Evolutionary conservation across 92 coral and sea anemone species (phyloP).

Genomic region (Epizoanthus scotinus): DNA sequence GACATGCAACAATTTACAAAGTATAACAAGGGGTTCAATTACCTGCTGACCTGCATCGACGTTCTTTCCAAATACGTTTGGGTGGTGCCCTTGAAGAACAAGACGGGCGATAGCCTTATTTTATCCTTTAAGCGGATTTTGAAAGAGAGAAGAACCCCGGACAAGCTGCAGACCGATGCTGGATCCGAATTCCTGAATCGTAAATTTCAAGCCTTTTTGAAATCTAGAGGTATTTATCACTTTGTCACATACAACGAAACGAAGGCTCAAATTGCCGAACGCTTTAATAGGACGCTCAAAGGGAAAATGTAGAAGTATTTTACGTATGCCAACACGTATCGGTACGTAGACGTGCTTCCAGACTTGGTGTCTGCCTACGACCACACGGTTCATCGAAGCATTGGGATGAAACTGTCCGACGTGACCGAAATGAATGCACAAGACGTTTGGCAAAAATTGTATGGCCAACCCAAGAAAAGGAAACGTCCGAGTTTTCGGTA

Average conservation of each 20-base stretch:
- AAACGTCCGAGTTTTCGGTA: background rate
- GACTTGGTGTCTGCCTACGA: conserved; percentile 21
- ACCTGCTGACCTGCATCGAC: conserved; percentile 33
- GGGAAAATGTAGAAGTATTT: conserved; percentile 6
- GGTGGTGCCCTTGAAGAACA: conserved; percentile 34
- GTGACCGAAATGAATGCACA: background rate
- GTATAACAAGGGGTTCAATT: conserved; percentile 3
- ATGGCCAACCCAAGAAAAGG: background rate
- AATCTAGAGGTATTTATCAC: conserved; percentile 19
- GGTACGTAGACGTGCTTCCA: conserved; percentile 3
- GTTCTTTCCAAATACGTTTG: conserved; percentile 30
- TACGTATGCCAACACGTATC: conserved; percentile 11
- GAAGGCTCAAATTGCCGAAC: conserved; percentile 32
- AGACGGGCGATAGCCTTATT: background rate
- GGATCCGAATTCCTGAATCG: conserved; percentile 29
- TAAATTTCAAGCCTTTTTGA: conserved; percentile 32
- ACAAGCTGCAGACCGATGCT: conserved; percentile 40
- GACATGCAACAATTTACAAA: conserved; percentile 28
- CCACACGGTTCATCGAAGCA: conserved; percentile 15
- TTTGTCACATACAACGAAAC: conserved; percentile 34
- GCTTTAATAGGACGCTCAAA: conserved; percentile 31
- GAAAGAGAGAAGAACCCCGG: conserved; percentile 1
- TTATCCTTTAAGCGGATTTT: conserved; percentile 25
- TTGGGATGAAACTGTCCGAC: background rate
- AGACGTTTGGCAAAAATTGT: conserved; percentile 37